Evolutionary conservation across 2,797 vertebrate species (phyloP), one percentile per base, ranked within the genome.

Genomic region (Eptatretus atami): DNA sequence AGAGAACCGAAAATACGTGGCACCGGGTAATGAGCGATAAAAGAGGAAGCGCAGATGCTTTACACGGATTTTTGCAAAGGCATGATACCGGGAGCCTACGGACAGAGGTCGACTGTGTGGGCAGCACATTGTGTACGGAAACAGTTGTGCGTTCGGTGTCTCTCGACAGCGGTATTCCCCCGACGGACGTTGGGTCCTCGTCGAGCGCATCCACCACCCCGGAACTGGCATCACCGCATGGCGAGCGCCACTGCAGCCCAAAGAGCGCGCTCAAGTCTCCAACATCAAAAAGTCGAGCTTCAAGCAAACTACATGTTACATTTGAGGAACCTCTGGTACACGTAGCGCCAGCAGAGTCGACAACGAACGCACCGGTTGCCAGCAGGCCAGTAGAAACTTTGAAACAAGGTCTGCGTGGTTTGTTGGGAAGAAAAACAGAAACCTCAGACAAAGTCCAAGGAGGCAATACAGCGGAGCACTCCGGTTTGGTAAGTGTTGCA

Each of bases 231-330:
- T 61, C 57, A 25, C 57, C 57, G 9, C n/a, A 61, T 10, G n/a
- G n/a, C n/a, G 57, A 61, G 57, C 57, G 12, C 9, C 57, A 25
- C 57, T 61, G 57, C 12, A 95, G 88, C 71, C 88, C 90, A 67
- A 98, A 98, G 74, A 98, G 90, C 6, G 90, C 88, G 66, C 81
- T 98, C 67, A 98, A 98, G 70, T 98, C 90, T 2, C 90, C 88
- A 0, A 86, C 90, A 1, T 90, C 90, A 44, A 85, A 85, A 72
- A 84, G 87, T 2, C 80, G 86, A 14, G 86, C 88, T 69, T 92
- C 83, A 75, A 79, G 81, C 65, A 95, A 95, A 68, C 82, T 98
- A 65, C 77, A 86, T 72, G 88, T 98, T 52, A 98, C 90, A 53
- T 98, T 98, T 1, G 86, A 94, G 68, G 90, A 96, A 70, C 85